A percentile compares a stretch with the other conserved stretches of the same genome.
Conservation (phyloP, 2,888 invertebrate species). For the Lomographa bimaculata region DNA sequence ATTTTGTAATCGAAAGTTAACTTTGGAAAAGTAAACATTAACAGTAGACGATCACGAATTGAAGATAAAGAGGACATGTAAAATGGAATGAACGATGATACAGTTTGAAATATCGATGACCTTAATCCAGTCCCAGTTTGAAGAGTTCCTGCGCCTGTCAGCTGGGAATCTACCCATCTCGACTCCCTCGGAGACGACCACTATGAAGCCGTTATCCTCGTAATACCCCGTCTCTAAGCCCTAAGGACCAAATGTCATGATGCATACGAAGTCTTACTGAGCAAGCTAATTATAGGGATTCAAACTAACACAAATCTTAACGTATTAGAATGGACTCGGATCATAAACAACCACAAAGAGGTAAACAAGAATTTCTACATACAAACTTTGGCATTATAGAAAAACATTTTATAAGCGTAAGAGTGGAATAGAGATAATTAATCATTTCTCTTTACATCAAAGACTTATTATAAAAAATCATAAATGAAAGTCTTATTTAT, state of each 20-base stretch:
- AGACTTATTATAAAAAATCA: no score
- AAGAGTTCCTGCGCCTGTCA: constrained; percentile 83
- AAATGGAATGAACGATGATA: constrained; percentile 66
- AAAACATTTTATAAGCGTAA: no score
- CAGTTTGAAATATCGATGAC: constrained; percentile 77
- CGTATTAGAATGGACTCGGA: neutral
- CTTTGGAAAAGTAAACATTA: constrained; percentile 18
- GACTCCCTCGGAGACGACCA: constrained; percentile 85
- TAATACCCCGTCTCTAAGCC: constrained; percentile 85
- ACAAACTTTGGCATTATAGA: no score
- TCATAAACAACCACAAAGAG: neutral
- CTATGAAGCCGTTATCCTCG: constrained; percentile 83
- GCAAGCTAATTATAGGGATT: constrained; percentile 6
- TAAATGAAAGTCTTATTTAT: no score
- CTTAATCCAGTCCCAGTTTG: constrained; percentile 88
- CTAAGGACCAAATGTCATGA: constrained; percentile 70
- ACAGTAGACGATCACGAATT: constrained; percentile 26
- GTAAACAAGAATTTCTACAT: no score
- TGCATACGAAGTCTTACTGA: constrained; percentile 58
- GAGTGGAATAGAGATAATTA: no score
- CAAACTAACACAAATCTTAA: neutral
- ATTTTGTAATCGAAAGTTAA: constrained; percentile 18
- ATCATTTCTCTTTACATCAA: no score
- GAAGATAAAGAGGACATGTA: constrained; percentile 49
- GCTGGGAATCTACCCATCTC: constrained; percentile 86